These are phyloP conservation scores for Spinibarbus caldwelli DNA, from an alignment of 2,797 vertebrate species.

Conservation along the genomic window DNA sequence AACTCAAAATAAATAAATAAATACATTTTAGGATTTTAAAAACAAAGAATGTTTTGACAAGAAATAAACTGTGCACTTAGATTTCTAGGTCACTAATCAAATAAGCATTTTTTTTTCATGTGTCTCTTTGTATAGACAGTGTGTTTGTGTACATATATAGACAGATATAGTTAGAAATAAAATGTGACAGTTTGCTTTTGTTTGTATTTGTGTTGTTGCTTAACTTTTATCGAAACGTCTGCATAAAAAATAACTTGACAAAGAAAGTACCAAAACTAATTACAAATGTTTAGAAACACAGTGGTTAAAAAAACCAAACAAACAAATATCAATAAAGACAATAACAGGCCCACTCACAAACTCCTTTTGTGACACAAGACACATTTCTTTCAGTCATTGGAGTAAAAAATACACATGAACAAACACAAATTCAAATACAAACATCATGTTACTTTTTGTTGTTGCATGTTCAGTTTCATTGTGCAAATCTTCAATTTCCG, in stretches of 20 bases:
- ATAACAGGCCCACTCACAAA: slow-evolving; percentile 24
- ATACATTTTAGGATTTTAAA: background rate
- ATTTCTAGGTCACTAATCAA: background rate
- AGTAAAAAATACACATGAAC: slow-evolving; percentile 25
- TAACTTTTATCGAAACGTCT: slow-evolving; percentile 46
- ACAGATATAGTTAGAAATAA: background rate
- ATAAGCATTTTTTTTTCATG: background rate
- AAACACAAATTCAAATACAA: slow-evolving; percentile 32
- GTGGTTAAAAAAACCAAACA: slow-evolving; percentile 10
- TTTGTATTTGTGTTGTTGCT: slow-evolving; percentile 43
- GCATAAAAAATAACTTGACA: slow-evolving; percentile 50
- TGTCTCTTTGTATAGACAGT: background rate
- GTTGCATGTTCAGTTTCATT: slow-evolving; percentile 32
- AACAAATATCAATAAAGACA: slow-evolving; percentile 40
- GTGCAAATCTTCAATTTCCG: slow-evolving; percentile 50
- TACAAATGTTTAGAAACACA: slow-evolving; percentile 17
- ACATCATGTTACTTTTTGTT: background rate
- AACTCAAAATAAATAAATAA: background rate
- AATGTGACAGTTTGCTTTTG: background rate
- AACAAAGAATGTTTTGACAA: background rate
- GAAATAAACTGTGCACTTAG: background rate
- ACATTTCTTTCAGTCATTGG: slow-evolving; percentile 28
- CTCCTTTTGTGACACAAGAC: slow-evolving; percentile 13
- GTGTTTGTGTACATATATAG: background rate
- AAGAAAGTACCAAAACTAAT: slow-evolving; percentile 49